These are phyloP conservation scores for Capitulum mitella DNA, from an alignment of 2,888 invertebrate species.

Conservation along the genomic window DNA sequence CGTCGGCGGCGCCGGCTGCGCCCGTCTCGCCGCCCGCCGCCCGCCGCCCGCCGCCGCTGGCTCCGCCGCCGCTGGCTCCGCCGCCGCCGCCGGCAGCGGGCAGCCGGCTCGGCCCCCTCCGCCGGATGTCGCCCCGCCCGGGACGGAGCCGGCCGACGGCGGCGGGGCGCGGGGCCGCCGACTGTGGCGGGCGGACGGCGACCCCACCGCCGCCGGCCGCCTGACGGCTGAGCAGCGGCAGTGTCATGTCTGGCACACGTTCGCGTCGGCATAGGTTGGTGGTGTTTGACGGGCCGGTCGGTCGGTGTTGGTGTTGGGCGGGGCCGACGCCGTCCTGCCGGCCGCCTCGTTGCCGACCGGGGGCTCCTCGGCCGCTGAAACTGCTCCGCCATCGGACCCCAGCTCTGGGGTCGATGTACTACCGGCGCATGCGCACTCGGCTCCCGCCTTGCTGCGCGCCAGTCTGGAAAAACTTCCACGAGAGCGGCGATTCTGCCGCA, in stretches of 20 bases:
- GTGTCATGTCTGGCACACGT: too few species aligned
- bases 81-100: neutral
- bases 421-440: neutral
- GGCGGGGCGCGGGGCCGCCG: neutral
- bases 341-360: too few species aligned
- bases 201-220: too few species aligned
- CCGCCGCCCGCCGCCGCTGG: neutral
- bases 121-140: neutral
- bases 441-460: neutral
- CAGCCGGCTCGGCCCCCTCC: too few species aligned
- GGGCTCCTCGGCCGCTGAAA: neutral
- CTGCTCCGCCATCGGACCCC: neutral
- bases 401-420: neutral
- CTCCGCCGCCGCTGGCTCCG: neutral
- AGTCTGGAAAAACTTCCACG: neutral
- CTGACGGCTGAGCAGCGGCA: too few species aligned
- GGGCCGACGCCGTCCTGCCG: too few species aligned
- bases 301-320: too few species aligned
- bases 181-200: too few species aligned
- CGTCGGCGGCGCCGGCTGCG: neutral
- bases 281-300: too few species aligned
- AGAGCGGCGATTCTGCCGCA: too few species aligned
- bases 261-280: too few species aligned
- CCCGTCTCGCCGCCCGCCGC: neutral
- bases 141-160: neutral